Conservation (phyloP, 1,140 invertebrate species). For the Drosophila seguyi region DNA sequence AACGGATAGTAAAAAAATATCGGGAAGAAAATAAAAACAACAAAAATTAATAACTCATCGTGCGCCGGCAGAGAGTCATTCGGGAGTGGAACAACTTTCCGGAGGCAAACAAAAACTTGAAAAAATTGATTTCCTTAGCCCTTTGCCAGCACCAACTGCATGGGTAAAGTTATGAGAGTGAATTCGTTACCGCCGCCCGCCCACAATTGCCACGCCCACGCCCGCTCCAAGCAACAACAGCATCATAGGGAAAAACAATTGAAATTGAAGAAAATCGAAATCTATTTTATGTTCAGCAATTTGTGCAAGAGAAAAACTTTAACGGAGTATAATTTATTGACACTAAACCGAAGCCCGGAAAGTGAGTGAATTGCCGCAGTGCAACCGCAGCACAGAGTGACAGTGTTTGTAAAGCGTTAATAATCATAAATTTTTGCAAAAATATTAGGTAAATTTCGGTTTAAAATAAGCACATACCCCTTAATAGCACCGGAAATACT, state of each 20-base stretch:
- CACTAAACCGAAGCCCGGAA: conserved; percentile 56
- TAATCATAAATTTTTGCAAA: conserved; percentile 1
- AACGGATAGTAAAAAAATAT: conserved; percentile 19
- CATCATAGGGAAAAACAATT: conserved; percentile 55
- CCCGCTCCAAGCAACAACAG: conserved; percentile 49
- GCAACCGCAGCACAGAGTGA: conserved; percentile 5
- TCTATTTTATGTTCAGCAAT: conserved; percentile 84
- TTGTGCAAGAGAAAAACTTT: conserved; percentile 83
- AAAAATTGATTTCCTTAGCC: conserved; percentile 52
- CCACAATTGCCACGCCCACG: conserved; percentile 67
- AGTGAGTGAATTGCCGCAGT: conserved; percentile 57
- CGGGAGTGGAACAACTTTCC: conserved; percentile 29
- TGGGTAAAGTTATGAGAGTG: conserved; percentile 85
- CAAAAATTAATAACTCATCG: conserved; percentile 20
- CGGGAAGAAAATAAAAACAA: conserved; percentile 8
- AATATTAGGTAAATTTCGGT: neutral
- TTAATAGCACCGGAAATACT: conserved; percentile 10
- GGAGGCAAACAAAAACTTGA: conserved; percentile 22
- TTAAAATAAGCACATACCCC: conserved; percentile 13
- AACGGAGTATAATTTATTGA: conserved; percentile 68
- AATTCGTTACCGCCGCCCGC: conserved; percentile 68
- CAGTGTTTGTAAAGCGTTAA: conserved; percentile 24
- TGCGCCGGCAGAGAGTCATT: conserved; percentile 16
- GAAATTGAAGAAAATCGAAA: conserved; percentile 77
- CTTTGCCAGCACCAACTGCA: conserved; percentile 57